These are phyloP conservation scores for Calephelis nemesis DNA, from an alignment of 1,140 invertebrate species.

Conservation along the genomic window DNA sequence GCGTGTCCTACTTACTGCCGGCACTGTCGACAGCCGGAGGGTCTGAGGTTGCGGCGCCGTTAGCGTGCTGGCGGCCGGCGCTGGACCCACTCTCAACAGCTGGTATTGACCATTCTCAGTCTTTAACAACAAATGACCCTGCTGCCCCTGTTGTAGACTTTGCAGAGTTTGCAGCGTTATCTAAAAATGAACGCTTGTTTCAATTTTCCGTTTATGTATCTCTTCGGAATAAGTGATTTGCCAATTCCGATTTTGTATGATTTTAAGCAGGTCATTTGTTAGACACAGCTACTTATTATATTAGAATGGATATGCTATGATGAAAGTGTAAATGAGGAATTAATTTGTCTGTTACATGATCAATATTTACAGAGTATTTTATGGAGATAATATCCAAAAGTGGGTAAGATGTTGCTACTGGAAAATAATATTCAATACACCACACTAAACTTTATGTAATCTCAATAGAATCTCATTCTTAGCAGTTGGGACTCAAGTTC, in stretches of 20 bases:
- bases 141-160: slow-evolving; percentile 89
- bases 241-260: slow-evolving; percentile 30
- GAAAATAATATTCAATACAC: too few species aligned
- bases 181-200: slow-evolving; percentile 79
- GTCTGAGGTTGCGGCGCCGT: slow-evolving; percentile 81
- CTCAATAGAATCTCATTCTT: too few species aligned
- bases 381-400: not conserved
- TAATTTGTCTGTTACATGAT: slow-evolving; percentile 4
- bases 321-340: slow-evolving; percentile 8
- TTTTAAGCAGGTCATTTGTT: slow-evolving; percentile 65
- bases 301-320: slow-evolving; percentile 21
- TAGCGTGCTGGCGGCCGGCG: slow-evolving; percentile 81
- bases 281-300: slow-evolving; percentile 26
- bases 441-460: too few species aligned
- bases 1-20: slow-evolving; percentile 75
- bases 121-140: slow-evolving; percentile 92
- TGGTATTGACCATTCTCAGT: slow-evolving; percentile 97
- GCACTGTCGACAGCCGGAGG: slow-evolving; percentile 75
- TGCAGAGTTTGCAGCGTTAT: slow-evolving; percentile 92
- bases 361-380: not conserved
- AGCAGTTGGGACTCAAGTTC: too few species aligned
- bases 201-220: slow-evolving; percentile 43
- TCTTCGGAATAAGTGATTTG: slow-evolving; percentile 20
- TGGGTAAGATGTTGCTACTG: too few species aligned
- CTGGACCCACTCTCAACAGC: slow-evolving; percentile 90